Evolutionary conservation across 2,113 vertebrate genomes (phyloP).

Genomic region (Alethe diademata): DNA sequence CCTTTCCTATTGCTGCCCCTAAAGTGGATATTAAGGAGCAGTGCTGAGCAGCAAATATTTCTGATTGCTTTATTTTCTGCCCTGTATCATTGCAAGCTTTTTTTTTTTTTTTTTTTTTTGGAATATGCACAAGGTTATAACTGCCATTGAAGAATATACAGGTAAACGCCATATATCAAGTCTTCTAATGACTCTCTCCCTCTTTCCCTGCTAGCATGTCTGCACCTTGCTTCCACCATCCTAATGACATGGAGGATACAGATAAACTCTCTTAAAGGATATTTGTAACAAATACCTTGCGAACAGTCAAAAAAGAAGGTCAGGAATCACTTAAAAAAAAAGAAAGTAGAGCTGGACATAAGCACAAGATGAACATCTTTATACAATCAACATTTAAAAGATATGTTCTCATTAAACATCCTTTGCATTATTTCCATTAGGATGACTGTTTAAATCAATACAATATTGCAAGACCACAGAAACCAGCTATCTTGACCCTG

Average conservation of each 20-base stretch:
- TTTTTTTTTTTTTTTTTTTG: background rate
- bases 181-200: background rate
- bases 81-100: rapidly evolving
- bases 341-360: background rate
- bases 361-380: background rate
- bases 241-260: background rate
- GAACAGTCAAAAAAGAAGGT: background rate
- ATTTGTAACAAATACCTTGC: background rate
- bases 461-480: background rate
- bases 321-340: background rate
- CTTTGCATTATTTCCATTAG: background rate
- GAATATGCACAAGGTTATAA: background rate
- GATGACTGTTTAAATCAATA: background rate
- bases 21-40: background rate
- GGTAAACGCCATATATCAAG: background rate
- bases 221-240: background rate
- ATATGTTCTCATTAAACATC: background rate
- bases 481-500: background rate
- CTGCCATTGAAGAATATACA: background rate
- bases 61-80: background rate
- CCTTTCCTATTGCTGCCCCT: background rate
- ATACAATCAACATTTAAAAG: background rate
- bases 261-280: background rate
- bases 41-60: background rate
- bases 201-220: background rate